These are phyloP conservation scores for Ophioderma brevispina DNA, from an alignment of 35 echinoderm and acorn worm species.

Conservation along the genomic window DNA sequence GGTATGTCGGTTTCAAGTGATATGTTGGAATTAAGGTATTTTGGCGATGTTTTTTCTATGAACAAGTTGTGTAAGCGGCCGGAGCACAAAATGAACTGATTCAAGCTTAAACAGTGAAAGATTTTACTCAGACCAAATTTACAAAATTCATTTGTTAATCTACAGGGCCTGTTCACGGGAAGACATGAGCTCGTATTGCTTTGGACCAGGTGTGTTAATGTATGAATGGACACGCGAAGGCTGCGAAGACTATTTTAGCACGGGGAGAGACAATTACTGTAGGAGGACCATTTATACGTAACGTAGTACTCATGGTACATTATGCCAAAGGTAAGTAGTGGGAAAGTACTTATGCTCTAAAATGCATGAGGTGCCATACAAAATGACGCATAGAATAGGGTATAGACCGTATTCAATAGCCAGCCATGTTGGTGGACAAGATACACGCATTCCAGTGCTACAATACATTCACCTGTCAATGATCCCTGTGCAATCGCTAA, in stretches of 20 bases:
- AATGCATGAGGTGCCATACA: too few relatives aligned
- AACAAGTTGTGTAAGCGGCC: too few relatives aligned
- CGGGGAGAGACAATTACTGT: conserved; percentile 82
- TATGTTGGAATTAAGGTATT: not conserved
- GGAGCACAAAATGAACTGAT: not conserved
- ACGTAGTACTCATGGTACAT: conserved; percentile 77
- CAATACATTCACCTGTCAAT: too few relatives aligned
- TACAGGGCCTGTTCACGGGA: conserved; percentile 35
- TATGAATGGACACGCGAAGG: conserved; percentile 75
- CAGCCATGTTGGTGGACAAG: too few relatives aligned
- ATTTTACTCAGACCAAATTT: too few relatives aligned
- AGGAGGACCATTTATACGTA: conserved; percentile 70
- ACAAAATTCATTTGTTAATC: not conserved
- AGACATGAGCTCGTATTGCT: conserved; percentile 29
- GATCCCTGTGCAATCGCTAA: too few relatives aligned
- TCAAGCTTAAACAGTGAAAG: too few relatives aligned
- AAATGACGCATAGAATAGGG: too few relatives aligned
- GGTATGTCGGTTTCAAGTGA: too few relatives aligned
- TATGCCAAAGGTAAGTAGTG: conserved; percentile 68
- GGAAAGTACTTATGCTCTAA: not conserved
- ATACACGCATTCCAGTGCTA: too few relatives aligned
- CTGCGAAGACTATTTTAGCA: conserved; percentile 71
- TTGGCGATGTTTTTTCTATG: not conserved
- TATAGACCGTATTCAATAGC: too few relatives aligned
- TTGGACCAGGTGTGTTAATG: conserved; percentile 64